Conservation (phyloP, 2,113 vertebrate species). For the Dasyornis broadbenti region DNA sequence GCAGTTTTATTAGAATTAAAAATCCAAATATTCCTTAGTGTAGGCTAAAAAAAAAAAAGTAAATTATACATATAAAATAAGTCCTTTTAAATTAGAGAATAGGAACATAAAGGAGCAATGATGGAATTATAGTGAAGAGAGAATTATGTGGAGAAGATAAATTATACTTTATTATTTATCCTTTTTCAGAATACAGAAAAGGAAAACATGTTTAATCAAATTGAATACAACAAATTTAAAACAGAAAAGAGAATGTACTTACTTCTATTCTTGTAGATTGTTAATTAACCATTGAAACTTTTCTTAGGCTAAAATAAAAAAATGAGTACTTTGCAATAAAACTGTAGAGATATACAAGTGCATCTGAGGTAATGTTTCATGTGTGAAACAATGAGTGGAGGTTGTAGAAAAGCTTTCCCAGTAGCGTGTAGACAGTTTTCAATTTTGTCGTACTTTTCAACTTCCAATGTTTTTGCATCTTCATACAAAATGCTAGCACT, state of each 20-base stretch:
- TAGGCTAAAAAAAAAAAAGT: background rate
- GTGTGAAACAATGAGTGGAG: background rate
- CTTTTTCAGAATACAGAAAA: background rate
- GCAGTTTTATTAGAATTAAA: background rate
- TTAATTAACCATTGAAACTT: background rate
- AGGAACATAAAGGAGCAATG: background rate
- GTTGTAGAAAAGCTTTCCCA: background rate
- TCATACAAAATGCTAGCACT: background rate
- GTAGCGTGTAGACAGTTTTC: background rate
- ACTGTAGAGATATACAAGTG: background rate
- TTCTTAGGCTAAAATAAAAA: background rate
- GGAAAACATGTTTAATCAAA: background rate
- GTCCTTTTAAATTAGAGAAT: background rate
- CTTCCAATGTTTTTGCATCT: background rate
- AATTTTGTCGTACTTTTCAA: background rate
- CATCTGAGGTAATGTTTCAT: background rate
- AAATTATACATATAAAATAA: background rate
- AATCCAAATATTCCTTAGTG: background rate
- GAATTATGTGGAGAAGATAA: conserved; percentile 22
- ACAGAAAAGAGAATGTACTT: background rate
- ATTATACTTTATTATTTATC: background rate
- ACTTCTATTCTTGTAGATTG: background rate
- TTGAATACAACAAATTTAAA: background rate
- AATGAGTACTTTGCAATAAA: background rate
- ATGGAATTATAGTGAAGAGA: background rate